Percentiles rank a stretch among this genome's conserved stretches.
Conservation (phyloP, 2,113 vertebrate species). For the Nanorana parkeri region DNA sequence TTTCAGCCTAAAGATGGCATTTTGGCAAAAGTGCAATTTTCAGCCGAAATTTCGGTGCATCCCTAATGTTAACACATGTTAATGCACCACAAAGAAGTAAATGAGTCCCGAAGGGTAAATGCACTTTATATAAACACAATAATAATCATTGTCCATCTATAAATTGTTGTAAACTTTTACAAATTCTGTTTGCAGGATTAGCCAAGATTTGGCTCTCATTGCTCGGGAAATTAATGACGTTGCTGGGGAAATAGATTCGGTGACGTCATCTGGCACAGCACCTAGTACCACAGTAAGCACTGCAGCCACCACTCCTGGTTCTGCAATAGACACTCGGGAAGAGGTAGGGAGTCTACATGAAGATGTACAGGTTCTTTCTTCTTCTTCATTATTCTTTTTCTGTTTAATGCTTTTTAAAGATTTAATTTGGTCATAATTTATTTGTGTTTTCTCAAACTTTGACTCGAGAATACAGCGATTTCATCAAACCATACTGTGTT, state of each 20-base stretch:
- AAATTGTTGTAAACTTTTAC: background rate
- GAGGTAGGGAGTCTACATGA: constrained; percentile 95
- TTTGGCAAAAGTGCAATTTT: too few relatives aligned
- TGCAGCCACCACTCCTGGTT: constrained; percentile 97
- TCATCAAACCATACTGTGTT: too few relatives aligned
- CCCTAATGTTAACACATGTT: too few relatives aligned
- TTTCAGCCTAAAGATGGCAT: too few relatives aligned
- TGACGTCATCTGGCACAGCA: constrained; percentile 97
- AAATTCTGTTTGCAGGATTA: constrained; percentile 83
- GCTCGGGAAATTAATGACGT: constrained; percentile 99
- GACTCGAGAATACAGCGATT: too few relatives aligned
- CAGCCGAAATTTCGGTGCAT: too few relatives aligned
- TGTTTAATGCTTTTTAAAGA: constrained; percentile 79
- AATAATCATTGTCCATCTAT: too few relatives aligned
- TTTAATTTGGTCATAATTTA: too few relatives aligned
- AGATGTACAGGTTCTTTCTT: constrained; percentile 91
- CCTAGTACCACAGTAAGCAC: constrained; percentile 99
- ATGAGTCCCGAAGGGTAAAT: too few relatives aligned
- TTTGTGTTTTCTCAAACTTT: too few relatives aligned
- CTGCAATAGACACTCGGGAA: constrained; percentile 99
- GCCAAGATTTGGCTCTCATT: constrained; percentile 98
- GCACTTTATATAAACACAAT: too few relatives aligned
- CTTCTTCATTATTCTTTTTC: constrained; percentile 65
- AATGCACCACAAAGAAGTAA: too few relatives aligned
- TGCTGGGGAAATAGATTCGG: constrained; percentile 97